Evolutionary conservation across 2,797 vertebrate species (phyloP).

Genomic region (Centropyge bicolor): DNA sequence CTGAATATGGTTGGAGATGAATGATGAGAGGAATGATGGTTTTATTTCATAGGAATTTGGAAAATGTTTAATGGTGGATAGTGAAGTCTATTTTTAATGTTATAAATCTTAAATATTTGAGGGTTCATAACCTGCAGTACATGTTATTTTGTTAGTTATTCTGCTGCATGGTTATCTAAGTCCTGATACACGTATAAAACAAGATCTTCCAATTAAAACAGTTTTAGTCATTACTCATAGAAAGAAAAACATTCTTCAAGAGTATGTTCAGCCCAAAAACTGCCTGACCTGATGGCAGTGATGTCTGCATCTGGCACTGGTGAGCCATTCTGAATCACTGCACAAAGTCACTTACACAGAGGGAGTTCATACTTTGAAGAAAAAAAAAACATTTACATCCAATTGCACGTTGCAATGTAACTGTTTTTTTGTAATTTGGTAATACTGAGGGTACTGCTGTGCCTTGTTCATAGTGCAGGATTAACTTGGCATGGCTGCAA

Average conservation of each 20-base stretch:
- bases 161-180: background rate
- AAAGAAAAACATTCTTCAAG: conserved; percentile 6
- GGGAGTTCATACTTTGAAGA: conserved; percentile 4
- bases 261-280: background rate
- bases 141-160: conserved; percentile 10
- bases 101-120: conserved; percentile 11
- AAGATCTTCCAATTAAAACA: background rate
- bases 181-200: conserved; percentile 13
- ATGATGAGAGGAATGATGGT: background rate
- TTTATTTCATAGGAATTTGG: background rate
- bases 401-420: conserved; percentile 1
- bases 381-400: conserved; percentile 18
- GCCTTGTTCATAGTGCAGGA: conserved; percentile 48
- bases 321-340: conserved; percentile 21
- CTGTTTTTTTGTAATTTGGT: conserved; percentile 21
- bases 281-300: conserved; percentile 17
- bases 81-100: background rate
- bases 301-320: conserved; percentile 25
- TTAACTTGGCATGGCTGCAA: conserved; percentile 66
- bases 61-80: background rate
- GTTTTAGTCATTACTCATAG: background rate
- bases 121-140: background rate
- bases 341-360: conserved; percentile 25
- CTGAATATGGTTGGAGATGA: background rate
- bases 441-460: conserved; percentile 35